Evolutionary conservation across 2,797 vertebrate genomes (phyloP), one percentile per base, ranked within the genome.

Genomic region (Rhynchotus rufescens): DNA sequence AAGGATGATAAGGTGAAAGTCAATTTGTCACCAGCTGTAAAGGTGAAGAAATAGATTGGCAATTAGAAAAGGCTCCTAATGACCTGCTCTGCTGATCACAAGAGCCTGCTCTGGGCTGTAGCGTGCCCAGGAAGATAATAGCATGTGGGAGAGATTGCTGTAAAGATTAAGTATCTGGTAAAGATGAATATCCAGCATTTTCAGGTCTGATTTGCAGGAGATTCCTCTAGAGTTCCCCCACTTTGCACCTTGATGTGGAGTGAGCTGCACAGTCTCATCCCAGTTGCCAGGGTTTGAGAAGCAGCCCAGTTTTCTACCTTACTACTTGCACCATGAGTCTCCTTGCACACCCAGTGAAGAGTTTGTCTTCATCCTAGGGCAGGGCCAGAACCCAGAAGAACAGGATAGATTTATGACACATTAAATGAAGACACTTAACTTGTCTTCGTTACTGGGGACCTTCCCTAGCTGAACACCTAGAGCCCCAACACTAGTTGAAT

Each of bases 1-100:
- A 12, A 87, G 83, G 62, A 85, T 7, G 34, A 87, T 80, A 84
- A 95, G 93, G 84, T 87, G 91, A 96, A 95, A 96, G 90, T 94
- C 92, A 87, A 67, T 85, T 93, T 94, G 93, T 90, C 65, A 38
- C 61, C n/a, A 68, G 81, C 66, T 87, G 89, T 95, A 93, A 97
- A 95, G 83, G 80, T 96, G 87, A 93, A 93, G 95, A 94, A 96
- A 91, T 67, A 73, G 28, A 49, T 9, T 34, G 51, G 82, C 82
- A 91, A 86, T 92, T 86, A 96, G 76, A 89, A 83, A 79, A 88
- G 56, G 54, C 64, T 84, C 67, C 67, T 77, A 94, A 92, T 51
- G 78, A 86, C 56, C 82, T 81, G 75, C 38, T 79, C 44, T 66
- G 61, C 85, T 73, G 47, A 61, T 80, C 83, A 89, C 0, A 1